Conservation (phyloP, 2,797 vertebrate genomes). For the Odontamblyopus lacepedii region DNA sequence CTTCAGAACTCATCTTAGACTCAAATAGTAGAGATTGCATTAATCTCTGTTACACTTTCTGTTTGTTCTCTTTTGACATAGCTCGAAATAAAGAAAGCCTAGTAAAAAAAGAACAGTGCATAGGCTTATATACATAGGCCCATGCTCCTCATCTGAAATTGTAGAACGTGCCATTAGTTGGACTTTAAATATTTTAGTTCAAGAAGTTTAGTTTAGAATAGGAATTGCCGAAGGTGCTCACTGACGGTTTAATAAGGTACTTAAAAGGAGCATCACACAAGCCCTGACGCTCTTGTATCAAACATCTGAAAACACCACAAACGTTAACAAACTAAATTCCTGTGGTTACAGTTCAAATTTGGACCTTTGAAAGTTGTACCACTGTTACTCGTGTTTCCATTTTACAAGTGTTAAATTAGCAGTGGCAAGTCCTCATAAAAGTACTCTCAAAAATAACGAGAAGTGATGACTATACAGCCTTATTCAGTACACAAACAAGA, state of each 20-base stretch:
- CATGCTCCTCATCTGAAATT: too few species aligned
- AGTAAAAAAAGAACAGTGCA: too few species aligned
- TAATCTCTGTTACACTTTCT: too few species aligned
- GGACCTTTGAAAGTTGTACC: background rate
- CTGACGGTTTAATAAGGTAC: background rate
- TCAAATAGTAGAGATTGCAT: too few species aligned
- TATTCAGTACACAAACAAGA: constrained; percentile 10
- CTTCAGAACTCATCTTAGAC: too few species aligned
- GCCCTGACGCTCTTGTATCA: background rate
- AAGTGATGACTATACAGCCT: constrained; percentile 13
- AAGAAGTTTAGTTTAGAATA: background rate
- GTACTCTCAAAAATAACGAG: background rate
- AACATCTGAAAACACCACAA: background rate
- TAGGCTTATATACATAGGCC: too few species aligned
- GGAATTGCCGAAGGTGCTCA: background rate
- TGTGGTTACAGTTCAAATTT: background rate
- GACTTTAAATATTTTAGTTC: too few species aligned
- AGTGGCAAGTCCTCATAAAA: background rate
- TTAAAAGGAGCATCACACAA: background rate
- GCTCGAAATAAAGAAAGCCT: too few species aligned
- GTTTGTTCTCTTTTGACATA: too few species aligned
- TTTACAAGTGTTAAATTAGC: background rate
- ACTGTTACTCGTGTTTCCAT: background rate
- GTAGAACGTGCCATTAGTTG: too few species aligned
- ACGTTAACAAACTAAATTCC: background rate